Base-by-base conservation (phyloP, 2,797 vertebrate genomes). In the Jordanella pulchra region DNA sequence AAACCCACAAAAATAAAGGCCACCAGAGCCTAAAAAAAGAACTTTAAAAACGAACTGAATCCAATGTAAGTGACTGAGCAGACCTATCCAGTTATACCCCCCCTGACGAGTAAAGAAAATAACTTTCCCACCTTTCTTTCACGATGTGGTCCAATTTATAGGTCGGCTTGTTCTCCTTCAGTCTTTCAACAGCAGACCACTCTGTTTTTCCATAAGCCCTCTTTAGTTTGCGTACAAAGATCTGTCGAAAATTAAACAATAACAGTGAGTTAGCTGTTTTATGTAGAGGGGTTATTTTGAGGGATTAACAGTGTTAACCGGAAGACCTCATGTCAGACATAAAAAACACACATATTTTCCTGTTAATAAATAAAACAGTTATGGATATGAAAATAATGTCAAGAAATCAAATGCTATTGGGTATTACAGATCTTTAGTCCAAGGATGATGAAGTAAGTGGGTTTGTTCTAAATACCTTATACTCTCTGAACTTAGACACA, bases 91-190 rank as follows among this genome's bases (percentile, higher is more conserved):
- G 86, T 76, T 42, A 54, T 21, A 0, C 32, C 78, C 77, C 78
- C 71, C 83, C 67, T 80, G 89, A 68, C 23, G 4, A 53, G 18
- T 54, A 4, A 23, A 15, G 7, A 60, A 53, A 71, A 78, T 1
- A 60, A 55, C 25, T 91, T 94, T 42, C 60, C 23, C 83, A 98
- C 98, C 98, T 95, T 89, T 99, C 98, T 88, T 98, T 99, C 74
- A 99, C 89, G 0, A 99, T 95, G 85, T 98, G 97, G 89, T 99
- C 98, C 45, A 99, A 91, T 87, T 96, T 99, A 83, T 99, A 99
- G 30, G 27, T 67, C 0, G 98, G 98, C 72, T 99, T 99, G 91
- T 98, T 99, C 7, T 96, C 95, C 82, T 87, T 96, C 56, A 99
- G 92, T 60, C 96, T 92, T 67, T 96, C 93, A 4, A 96, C 97